Evolutionary conservation across 2,888 invertebrate genomes (phyloP).

Genomic region (Clanis bilineata): DNA sequence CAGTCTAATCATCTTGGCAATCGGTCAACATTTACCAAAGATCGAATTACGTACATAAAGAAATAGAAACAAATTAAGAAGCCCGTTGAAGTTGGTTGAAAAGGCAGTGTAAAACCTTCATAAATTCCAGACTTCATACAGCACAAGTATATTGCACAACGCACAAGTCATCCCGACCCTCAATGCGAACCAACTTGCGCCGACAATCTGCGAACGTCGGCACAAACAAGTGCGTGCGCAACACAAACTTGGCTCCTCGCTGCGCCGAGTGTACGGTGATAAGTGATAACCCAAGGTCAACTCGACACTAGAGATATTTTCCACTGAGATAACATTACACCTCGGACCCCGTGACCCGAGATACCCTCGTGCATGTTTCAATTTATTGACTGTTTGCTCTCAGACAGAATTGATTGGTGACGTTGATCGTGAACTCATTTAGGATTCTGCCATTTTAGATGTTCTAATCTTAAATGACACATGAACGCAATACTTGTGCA

Average conservation of each 20-base stretch:
- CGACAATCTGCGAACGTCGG: neutral
- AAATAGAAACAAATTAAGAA: too few relatives aligned
- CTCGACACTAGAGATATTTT: slow-evolving; percentile 33
- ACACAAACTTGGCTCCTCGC: neutral
- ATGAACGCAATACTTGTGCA: too few relatives aligned
- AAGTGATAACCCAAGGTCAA: slow-evolving; percentile 30
- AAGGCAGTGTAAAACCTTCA: too few relatives aligned
- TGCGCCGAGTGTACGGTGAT: neutral
- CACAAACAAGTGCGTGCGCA: neutral
- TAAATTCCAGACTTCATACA: too few relatives aligned
- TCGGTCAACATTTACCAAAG: too few relatives aligned
- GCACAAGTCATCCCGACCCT: neutral
- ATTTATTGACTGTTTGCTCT: slow-evolving; percentile 20
- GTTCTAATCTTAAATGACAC: too few relatives aligned
- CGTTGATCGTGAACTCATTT: neutral
- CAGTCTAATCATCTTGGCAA: too few relatives aligned
- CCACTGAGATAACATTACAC: slow-evolving; percentile 13
- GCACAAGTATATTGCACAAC: too few relatives aligned
- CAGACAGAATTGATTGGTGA: slow-evolving; percentile 31
- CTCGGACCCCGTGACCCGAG: slow-evolving; percentile 6
- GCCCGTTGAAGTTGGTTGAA: too few relatives aligned
- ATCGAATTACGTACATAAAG: too few relatives aligned
- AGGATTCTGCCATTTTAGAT: too few relatives aligned
- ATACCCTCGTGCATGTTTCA: slow-evolving; percentile 12
- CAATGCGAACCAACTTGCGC: neutral